A percentile compares a stretch with the other conserved stretches of the same genome.
Evolutionary conservation across 2,797 vertebrate genomes (phyloP).

Genomic region (Poecile montanus): DNA sequence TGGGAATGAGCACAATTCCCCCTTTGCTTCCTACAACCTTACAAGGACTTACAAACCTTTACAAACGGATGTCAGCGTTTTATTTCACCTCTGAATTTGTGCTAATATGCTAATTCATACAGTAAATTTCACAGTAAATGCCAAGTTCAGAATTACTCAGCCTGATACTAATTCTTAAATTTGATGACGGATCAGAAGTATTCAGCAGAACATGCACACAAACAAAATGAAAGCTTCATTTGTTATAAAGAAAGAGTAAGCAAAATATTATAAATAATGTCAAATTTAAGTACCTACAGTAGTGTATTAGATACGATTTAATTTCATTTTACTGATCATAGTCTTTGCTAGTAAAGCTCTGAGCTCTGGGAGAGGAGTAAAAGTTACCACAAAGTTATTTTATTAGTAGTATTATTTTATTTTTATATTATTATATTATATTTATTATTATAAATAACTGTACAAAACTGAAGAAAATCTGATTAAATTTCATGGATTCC

Average conservation of each 20-base stretch:
- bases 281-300: not conserved
- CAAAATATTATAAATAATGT: not conserved
- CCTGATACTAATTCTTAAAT: not conserved
- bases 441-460: too few species aligned
- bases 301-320: not conserved
- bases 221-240: not conserved
- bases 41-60: not conserved
- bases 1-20: not conserved
- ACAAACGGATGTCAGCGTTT: not conserved
- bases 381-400: not conserved
- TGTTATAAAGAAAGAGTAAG: not conserved
- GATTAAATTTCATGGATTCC: not conserved
- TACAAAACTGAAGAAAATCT: not conserved
- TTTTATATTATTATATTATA: too few species aligned
- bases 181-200: not conserved
- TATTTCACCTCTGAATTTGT: conserved; percentile 15
- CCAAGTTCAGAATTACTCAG: conserved; percentile 5
- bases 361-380: not conserved
- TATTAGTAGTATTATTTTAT: too few species aligned
- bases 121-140: conserved; percentile 29
- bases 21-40: not conserved
- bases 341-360: not conserved
- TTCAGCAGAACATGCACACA: not conserved
- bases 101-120: conserved; percentile 28
- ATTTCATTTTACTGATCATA: not conserved